Base-by-base conservation (phyloP, 2,888 invertebrate species). In the Phaedon cochleariae region DNA sequence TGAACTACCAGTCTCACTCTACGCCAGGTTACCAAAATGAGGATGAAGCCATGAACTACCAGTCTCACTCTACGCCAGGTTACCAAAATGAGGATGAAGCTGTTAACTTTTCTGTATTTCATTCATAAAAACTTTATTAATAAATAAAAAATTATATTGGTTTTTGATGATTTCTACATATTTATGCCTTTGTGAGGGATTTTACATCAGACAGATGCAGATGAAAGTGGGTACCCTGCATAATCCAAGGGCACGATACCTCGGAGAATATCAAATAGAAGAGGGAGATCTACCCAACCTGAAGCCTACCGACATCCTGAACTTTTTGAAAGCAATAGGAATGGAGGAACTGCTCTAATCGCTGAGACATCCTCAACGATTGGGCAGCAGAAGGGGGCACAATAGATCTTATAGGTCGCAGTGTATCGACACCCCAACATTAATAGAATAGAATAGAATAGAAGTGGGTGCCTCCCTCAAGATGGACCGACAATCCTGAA, bases 101-200 rank as follows among this genome's bases (percentile, higher is more conserved):
- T 48, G 48, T 48, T 48, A 48, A 48, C 48, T 48, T 48, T 48
- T 48, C 48, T 54, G 29, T 17, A 29, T 31, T 29, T 54, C 26
- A 29, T 29, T 29, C 26, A 54, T 29, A 54, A 54, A 54, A 54
- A 31, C 17, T 48, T 48, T 17, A 48, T 48, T 48, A 48, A 29
- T 46, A 46, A 15, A 46, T 15, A 41, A 55, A 55, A 55, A 55
- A 55, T 55, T 55, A 55, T 55, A 55, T 55, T 55, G 55, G 55
- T 34, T 55, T 55, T 55, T 55, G 37, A 55, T 55, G 37, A 55
- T 55, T 55, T 55, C 31, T 55, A 53, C 53, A 53, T 53, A 53
- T 53, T 53, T 53, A 53, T 53, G 53, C 53, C 53, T 53, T 53
- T 53, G 53, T 53, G 53, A 53, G 53, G 53, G 53, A 53, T 53